These are phyloP conservation scores for Drosophila sordidapex DNA, from an alignment of 2,888 invertebrate species.

Conservation along the genomic window DNA sequence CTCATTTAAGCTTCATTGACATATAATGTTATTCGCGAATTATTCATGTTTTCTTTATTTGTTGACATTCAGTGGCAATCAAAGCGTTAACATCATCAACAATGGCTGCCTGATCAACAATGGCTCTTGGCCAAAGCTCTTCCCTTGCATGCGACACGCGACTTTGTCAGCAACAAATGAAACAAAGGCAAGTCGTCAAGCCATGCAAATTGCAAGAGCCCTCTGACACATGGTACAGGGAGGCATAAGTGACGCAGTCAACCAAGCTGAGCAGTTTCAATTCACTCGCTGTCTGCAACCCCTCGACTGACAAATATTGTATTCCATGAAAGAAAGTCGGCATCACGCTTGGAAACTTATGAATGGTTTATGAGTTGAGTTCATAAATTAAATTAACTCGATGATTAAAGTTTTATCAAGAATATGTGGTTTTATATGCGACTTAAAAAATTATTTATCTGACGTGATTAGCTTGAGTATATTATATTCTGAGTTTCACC, in stretches of 20 bases:
- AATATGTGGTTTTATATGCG: neutral
- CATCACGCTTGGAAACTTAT: slow-evolving; percentile 5
- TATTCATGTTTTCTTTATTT: slow-evolving; percentile 21
- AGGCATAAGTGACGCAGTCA: neutral
- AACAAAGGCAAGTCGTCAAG: slow-evolving; percentile 27
- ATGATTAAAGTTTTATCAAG: neutral
- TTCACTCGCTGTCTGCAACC: neutral
- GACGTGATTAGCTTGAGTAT: no score
- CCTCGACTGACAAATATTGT: slow-evolving; percentile 2
- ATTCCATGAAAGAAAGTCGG: slow-evolving; percentile 17
- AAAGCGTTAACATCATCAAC: slow-evolving; percentile 39
- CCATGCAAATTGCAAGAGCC: slow-evolving; percentile 5
- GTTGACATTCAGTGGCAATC: slow-evolving; percentile 59
- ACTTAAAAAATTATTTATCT: neutral
- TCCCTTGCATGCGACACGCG: slow-evolving; percentile 55
- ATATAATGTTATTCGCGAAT: slow-evolving; percentile 1
- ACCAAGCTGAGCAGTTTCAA: slow-evolving; percentile 29
- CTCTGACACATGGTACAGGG: neutral
- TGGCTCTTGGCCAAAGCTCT: slow-evolving; percentile 23
- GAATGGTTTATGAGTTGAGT: slow-evolving; percentile 9
- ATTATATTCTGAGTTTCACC: neutral
- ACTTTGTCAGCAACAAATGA: slow-evolving; percentile 48
- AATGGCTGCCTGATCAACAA: slow-evolving; percentile 21
- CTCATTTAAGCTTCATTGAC: slow-evolving; percentile 27
- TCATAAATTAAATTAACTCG: neutral